These are phyloP conservation scores for Acanthurus tractus DNA, from an alignment of 2,797 vertebrate genomes.

Conservation along the genomic window DNA sequence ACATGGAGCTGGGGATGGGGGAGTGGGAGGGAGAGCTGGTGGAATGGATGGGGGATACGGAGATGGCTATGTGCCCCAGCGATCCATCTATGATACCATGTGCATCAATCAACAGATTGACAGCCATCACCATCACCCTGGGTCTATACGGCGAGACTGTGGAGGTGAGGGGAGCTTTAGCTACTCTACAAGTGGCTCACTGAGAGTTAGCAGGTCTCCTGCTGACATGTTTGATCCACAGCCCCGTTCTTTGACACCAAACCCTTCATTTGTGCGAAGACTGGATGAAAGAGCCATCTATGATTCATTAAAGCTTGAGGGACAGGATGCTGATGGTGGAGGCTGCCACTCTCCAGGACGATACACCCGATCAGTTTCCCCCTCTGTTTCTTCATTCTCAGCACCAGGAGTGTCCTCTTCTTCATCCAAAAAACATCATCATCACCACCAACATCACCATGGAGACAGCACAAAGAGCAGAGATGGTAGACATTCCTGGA, in stretches of 20 bases:
- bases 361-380: conserved; percentile 83
- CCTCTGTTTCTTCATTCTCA: conserved; percentile 84
- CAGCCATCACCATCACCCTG: conserved; percentile 84
- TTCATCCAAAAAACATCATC: conserved; percentile 82
- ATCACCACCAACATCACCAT: conserved; percentile 80
- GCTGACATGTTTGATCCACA: conserved; percentile 90
- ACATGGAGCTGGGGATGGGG: conserved; percentile 91
- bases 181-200: conserved; percentile 92
- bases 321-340: conserved; percentile 85
- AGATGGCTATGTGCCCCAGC: conserved; percentile 95
- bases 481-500: conserved; percentile 91
- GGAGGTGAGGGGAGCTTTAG: conserved; percentile 90
- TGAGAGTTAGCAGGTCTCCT: conserved; percentile 87
- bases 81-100: conserved; percentile 98
- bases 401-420: conserved; percentile 80
- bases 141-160: conserved; percentile 87
- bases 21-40: conserved; percentile 81
- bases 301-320: conserved; percentile 94
- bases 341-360: conserved; percentile 83
- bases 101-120: conserved; percentile 97
- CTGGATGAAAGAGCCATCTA: conserved; percentile 96
- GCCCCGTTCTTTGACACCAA: conserved; percentile 86
- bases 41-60: conserved; percentile 94
- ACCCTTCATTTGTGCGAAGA: conserved; percentile 85
- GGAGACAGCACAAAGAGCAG: conserved; percentile 88